phyloP scores from a whole-genome alignment of 2,113 vertebrate genomes.

The Pygathrix nemaeus region DNA sequence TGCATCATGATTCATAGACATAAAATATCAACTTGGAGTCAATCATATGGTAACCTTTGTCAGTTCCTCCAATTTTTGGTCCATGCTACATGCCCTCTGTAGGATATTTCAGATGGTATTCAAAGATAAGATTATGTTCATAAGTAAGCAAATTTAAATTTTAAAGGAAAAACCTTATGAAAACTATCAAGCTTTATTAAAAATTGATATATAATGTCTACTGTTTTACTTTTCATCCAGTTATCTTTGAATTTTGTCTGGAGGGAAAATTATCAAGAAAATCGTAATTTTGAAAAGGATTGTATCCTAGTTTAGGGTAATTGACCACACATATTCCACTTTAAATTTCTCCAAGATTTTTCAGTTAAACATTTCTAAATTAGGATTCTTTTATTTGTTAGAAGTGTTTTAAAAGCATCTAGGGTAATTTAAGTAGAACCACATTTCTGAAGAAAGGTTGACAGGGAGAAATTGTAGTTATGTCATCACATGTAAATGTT shows the following conservation, averaged over 20 bases:
- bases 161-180: conserved; percentile 17
- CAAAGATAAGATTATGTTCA: conserved; percentile 6
- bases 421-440: conserved; percentile 78
- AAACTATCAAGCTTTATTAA: conserved; percentile 38
- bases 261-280: conserved; percentile 34
- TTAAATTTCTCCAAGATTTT: conserved; percentile 7
- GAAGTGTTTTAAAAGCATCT: conserved; percentile 72
- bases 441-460: conserved; percentile 72
- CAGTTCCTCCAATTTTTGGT: not conserved
- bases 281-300: not conserved
- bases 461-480: conserved; percentile 70
- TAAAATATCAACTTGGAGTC: not conserved
- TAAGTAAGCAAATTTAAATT: conserved; percentile 17
- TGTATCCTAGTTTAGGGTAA: not conserved
- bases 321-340: not conserved
- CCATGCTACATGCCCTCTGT: conserved; percentile 2
- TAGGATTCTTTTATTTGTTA: conserved; percentile 69
- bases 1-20: conserved; percentile 35
- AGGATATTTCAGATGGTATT: not conserved
- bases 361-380: conserved; percentile 31
- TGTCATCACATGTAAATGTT: conserved; percentile 74
- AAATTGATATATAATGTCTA: not conserved
- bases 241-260: conserved; percentile 18
- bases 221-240: conserved; percentile 21
- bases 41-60: not conserved